Evolutionary conservation across 2,888 invertebrate genomes (phyloP).

Genomic region (Archips xylosteana): DNA sequence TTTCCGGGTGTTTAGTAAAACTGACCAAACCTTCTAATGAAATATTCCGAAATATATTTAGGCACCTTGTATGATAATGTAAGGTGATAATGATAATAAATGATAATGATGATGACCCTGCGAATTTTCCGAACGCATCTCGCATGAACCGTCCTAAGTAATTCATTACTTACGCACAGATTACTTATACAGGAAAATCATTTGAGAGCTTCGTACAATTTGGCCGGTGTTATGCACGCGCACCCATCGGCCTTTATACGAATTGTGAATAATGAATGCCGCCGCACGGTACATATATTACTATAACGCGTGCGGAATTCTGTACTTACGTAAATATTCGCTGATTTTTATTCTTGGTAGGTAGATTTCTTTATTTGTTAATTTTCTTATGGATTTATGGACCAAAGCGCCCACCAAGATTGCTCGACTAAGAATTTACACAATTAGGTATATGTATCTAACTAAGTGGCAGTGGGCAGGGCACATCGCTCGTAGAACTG

Average conservation of each 20-base stretch:
- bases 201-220: constrained; percentile 25
- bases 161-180: not conserved
- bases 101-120: too few relatives aligned
- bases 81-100: too few relatives aligned
- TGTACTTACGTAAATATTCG: constrained; percentile 40
- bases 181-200: constrained; percentile 4
- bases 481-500: too few relatives aligned
- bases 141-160: not conserved
- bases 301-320: constrained; percentile 38
- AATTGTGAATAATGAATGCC: constrained; percentile 57
- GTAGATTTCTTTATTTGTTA: not conserved
- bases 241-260: constrained; percentile 44
- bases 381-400: too few relatives aligned
- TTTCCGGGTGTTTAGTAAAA: too few relatives aligned
- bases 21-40: too few relatives aligned
- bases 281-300: constrained; percentile 53
- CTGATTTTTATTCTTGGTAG: constrained; percentile 5
- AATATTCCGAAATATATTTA: too few relatives aligned
- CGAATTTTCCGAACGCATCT: not conserved
- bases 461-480: too few relatives aligned
- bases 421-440: too few relatives aligned
- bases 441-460: too few relatives aligned
- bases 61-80: too few relatives aligned
- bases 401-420: too few relatives aligned
- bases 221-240: constrained; percentile 40